phyloP scores from a whole-genome alignment of 2,113 vertebrate species.

The Stomatorhinus ivindoensis region DNA sequence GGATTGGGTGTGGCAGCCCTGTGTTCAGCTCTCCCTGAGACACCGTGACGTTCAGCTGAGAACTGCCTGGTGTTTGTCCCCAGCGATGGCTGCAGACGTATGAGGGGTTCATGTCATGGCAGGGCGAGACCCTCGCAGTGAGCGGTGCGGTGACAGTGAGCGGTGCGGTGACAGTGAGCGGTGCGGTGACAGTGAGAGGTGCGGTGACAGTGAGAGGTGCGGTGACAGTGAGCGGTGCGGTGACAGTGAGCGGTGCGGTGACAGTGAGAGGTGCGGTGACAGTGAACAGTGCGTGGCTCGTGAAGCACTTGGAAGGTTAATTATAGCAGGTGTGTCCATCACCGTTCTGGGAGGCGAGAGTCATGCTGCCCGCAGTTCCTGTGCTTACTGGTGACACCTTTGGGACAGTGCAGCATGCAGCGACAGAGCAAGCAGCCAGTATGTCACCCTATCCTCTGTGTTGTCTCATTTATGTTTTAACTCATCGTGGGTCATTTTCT shows the following conservation, averaged over 20 bases:
- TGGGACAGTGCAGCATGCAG: slow-evolving; percentile 24
- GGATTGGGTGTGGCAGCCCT: too few species aligned
- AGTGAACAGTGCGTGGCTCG: background rate
- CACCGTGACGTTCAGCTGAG: background rate
- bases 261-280: background rate
- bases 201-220: too few species aligned
- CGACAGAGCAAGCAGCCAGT: background rate
- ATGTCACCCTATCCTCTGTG: slow-evolving; percentile 19
- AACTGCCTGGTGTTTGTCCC: background rate
- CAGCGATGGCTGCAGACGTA: too few species aligned
- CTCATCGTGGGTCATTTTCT: background rate
- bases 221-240: too few species aligned
- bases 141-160: background rate
- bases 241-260: too few species aligned
- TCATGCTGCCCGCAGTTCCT: slow-evolving; percentile 20
- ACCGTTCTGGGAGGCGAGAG: slow-evolving; percentile 38
- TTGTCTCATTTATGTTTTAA: background rate
- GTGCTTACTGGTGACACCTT: slow-evolving; percentile 35
- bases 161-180: too few species aligned
- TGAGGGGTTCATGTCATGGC: too few species aligned
- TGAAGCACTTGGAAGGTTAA: slow-evolving; percentile 25
- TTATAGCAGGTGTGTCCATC: slow-evolving; percentile 33
- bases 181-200: too few species aligned
- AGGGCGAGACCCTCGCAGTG: background rate
- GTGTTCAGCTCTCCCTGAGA: background rate